Evolutionary conservation across 2,113 vertebrate genomes (phyloP).

Genomic region (Bubalus kerabau): DNA sequence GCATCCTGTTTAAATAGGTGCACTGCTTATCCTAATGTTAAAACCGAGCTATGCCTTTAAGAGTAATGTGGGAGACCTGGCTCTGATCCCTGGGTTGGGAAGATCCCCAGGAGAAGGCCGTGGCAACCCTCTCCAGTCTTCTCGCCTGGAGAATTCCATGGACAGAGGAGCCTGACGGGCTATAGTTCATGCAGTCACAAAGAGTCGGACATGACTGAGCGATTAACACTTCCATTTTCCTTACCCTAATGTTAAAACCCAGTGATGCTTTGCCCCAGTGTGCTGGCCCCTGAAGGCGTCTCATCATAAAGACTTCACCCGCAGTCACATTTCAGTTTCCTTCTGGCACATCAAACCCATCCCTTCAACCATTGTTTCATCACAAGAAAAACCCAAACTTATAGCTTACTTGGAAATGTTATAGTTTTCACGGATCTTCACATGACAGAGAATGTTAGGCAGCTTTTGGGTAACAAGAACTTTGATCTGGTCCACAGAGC

Average conservation of each 20-base stretch:
- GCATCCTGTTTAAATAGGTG: background rate
- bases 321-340: background rate
- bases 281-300: background rate
- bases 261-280: background rate
- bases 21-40: background rate
- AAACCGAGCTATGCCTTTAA: background rate
- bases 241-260: background rate
- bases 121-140: background rate
- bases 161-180: background rate
- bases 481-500: conserved; percentile 97
- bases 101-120: background rate
- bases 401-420: conserved; percentile 90
- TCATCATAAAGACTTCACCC: background rate
- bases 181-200: background rate
- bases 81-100: background rate
- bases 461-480: conserved; percentile 92
- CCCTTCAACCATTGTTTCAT: background rate
- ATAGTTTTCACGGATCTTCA: conserved; percentile 90
- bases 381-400: background rate
- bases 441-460: conserved; percentile 94
- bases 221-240: background rate
- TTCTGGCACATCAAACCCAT: background rate
- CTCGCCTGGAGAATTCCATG: background rate
- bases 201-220: background rate
- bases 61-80: background rate